Evolutionary conservation across 1,140 invertebrate genomes (phyloP).

Genomic region (Idris sp.): DNA sequence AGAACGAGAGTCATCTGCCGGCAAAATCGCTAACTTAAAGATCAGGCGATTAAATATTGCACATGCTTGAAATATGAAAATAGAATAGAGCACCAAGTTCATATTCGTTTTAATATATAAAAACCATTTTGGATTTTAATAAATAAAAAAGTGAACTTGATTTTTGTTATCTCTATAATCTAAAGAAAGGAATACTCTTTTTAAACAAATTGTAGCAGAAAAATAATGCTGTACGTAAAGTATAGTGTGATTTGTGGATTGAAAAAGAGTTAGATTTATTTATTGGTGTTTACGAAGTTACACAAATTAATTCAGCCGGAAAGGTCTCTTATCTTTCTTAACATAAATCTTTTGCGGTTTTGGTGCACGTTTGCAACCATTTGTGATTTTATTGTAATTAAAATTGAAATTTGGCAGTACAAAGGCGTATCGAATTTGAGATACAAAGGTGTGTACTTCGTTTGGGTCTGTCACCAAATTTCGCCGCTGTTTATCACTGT

Average conservation of each 20-base stretch:
- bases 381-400: constrained; percentile 51
- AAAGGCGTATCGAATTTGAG: constrained; percentile 53
- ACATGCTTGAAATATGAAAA: constrained; percentile 22
- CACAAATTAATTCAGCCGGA: constrained; percentile 21
- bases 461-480: constrained; percentile 58
- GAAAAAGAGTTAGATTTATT: no score
- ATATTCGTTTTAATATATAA: no score
- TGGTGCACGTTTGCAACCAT: constrained; percentile 8
- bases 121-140: no score
- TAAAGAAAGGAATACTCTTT: no score
- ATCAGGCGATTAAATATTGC: constrained; percentile 42
- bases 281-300: background rate
- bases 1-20: constrained; percentile 73
- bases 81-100: constrained; percentile 4
- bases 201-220: no score
- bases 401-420: constrained; percentile 53
- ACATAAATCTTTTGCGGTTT: constrained; percentile 35
- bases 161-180: no score
- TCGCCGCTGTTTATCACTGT: constrained; percentile 54
- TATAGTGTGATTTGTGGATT: no score
- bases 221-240: no score
- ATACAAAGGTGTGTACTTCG: constrained; percentile 53
- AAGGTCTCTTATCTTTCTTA: constrained; percentile 17
- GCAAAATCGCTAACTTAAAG: constrained; percentile 37
- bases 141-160: no score